Percentiles rank a stretch among this genome's conserved stretches.
Evolutionary conservation across 2,113 vertebrate genomes (phyloP).

Genomic region (Protobothrops mucrosquamatus): DNA sequence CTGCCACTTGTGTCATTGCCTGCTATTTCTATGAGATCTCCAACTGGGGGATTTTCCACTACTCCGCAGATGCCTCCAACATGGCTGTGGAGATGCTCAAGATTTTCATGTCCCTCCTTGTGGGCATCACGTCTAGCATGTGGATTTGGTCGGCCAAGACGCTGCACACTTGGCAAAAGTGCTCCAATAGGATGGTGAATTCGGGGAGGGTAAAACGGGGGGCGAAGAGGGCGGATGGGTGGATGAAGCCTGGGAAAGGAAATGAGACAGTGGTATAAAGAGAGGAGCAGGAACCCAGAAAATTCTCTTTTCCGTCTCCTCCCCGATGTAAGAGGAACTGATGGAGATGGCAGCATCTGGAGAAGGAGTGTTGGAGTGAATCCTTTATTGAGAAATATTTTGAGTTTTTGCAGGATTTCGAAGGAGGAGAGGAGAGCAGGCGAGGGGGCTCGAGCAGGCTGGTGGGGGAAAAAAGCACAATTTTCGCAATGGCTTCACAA

Average conservation of each 20-base stretch:
- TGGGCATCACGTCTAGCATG: slow-evolving; percentile 98
- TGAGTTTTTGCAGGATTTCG: background rate
- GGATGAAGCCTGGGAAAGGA: slow-evolving; percentile 91
- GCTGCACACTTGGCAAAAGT: slow-evolving; percentile 96
- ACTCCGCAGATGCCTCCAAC: slow-evolving; percentile 85
- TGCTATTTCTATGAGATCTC: slow-evolving; percentile 98
- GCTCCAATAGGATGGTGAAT: slow-evolving; percentile 85
- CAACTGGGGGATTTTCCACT: slow-evolving; percentile 89
- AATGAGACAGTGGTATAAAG: slow-evolving; percentile 92
- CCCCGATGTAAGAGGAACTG: slow-evolving; percentile 14
- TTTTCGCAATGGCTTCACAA: slow-evolving; percentile 65
- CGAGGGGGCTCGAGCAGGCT: background rate
- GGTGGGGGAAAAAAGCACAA: background rate
- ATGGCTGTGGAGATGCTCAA: slow-evolving; percentile 96
- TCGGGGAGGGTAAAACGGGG: slow-evolving; percentile 83
- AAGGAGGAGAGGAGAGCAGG: background rate
- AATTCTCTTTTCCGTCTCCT: background rate
- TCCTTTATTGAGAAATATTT: background rate
- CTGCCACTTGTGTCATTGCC: slow-evolving; percentile 93
- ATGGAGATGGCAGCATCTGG: background rate
- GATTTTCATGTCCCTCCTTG: slow-evolving; percentile 96
- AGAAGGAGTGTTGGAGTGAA: background rate
- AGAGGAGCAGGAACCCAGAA: background rate
- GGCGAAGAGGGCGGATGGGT: slow-evolving; percentile 82
- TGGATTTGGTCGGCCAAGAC: slow-evolving; percentile 99